Percentiles rank a stretch among this genome's conserved stretches.
phyloP scores from a whole-genome alignment of 2,888 invertebrate species.

The Cheilosia vernalis region DNA sequence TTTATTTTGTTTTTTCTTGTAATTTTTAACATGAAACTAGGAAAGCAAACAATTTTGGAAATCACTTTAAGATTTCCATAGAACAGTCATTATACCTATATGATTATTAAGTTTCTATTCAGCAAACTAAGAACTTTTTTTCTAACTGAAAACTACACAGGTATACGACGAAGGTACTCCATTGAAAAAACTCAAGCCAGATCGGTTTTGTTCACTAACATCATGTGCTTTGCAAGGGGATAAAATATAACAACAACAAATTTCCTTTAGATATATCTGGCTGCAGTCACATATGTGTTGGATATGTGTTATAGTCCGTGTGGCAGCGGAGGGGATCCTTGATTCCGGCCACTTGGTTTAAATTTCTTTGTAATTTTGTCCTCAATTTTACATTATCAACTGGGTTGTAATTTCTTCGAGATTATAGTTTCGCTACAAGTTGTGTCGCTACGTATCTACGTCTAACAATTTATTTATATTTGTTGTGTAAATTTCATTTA shows the following conservation, averaged over 20 bases:
- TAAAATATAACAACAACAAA: slow-evolving; percentile 49
- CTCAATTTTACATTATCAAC: slow-evolving; percentile 26
- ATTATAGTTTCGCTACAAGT: slow-evolving; percentile 37
- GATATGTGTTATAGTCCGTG: slow-evolving; percentile 68
- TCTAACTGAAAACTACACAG: slow-evolving; percentile 64
- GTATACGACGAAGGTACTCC: slow-evolving; percentile 73
- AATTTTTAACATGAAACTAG: slow-evolving; percentile 55
- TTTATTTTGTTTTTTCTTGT: slow-evolving; percentile 31
- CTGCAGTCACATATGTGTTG: slow-evolving; percentile 73
- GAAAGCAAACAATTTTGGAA: slow-evolving; percentile 49
- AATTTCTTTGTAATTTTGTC: neutral
- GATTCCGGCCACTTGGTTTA: slow-evolving; percentile 29
- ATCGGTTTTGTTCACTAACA: slow-evolving; percentile 47
- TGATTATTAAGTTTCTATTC: slow-evolving; percentile 5
- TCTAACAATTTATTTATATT: slow-evolving; percentile 26
- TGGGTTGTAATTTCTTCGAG: slow-evolving; percentile 30
- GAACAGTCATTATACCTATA: slow-evolving; percentile 46
- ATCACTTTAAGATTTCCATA: slow-evolving; percentile 17
- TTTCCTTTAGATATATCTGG: slow-evolving; percentile 52
- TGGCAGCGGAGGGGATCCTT: slow-evolving; percentile 29
- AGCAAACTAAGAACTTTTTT: slow-evolving; percentile 51
- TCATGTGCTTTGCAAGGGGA: slow-evolving; percentile 6
- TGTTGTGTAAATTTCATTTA: slow-evolving; percentile 46
- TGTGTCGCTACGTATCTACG: slow-evolving; percentile 56
- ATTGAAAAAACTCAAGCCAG: slow-evolving; percentile 71